phyloP scores from a whole-genome alignment of 2,888 invertebrate species.

The Nephrotoma appendiculata region DNA sequence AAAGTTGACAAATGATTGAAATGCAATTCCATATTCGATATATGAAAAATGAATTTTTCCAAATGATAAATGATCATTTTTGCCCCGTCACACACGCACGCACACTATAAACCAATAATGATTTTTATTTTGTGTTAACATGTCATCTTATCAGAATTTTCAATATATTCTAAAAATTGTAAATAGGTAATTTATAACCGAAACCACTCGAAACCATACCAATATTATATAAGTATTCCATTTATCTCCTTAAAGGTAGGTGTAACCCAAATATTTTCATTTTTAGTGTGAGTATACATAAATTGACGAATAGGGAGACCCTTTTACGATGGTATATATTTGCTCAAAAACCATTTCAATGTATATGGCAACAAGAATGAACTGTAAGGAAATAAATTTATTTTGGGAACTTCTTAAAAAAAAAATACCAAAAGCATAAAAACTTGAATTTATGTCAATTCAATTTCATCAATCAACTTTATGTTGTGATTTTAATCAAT shows the following conservation, averaged over 20 bases:
- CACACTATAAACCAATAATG: not conserved
- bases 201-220: not conserved
- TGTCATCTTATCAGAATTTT: not conserved
- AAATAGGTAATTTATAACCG: not conserved
- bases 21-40: not conserved
- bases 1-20: not conserved
- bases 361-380: not conserved
- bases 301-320: not conserved
- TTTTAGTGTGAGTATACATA: not conserved
- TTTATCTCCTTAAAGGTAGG: not conserved
- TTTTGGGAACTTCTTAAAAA: not conserved
- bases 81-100: not conserved
- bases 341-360: not conserved
- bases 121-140: not conserved
- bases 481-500: not conserved
- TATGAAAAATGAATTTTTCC: not conserved
- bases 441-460: not conserved
- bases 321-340: not conserved
- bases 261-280: not conserved
- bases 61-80: not conserved
- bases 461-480: not conserved
- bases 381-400: not conserved
- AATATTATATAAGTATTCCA: not conserved
- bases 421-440: not conserved
- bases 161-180: not conserved